Base-by-base conservation (phyloP, 2,113 vertebrate species). In the Pollachius pollachius region DNA sequence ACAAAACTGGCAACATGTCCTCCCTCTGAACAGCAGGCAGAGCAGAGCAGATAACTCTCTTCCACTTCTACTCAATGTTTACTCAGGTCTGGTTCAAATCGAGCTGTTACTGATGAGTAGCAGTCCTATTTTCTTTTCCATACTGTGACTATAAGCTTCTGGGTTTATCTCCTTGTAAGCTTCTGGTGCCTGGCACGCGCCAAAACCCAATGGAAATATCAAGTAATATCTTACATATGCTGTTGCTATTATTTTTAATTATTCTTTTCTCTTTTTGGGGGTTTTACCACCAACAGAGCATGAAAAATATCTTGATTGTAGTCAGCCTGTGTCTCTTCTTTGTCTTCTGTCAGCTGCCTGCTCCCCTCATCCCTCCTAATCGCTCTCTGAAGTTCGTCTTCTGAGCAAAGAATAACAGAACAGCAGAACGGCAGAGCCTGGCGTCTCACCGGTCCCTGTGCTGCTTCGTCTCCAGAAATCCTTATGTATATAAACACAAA, bases 1-100 rank as follows among this genome's bases (percentile, higher is more conserved):
- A 78, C 73, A 75, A 79, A 84, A 76, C 70, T 79, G 83, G 81
- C 83, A 83, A 81, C 66, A 75, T 77, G 64, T 71, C 74, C 65
- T 69, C 62, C 75, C 77, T 77, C 74, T 75, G 56, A 69, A 6
- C n/a, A 69, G 76, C 58, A 68, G 74, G 73, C 65, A 74, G 82
- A 87, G 75, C 70, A 84, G 76, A 81, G 23, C 52, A 71, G 76
- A 89, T 80, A 85, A 83, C 74, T 76, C 79, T 78, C 80, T 73
- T 69, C 65, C 65, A 64, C 71, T 60, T 57, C 70, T 15, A 62
- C 15, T 48, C 41, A 48, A 13, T 48, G 41, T 48, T 48, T 48
- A 48, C 41, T 48, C 9, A 19, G 3, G 58, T 60, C 58, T 60
- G n/a, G 15, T 19, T 19, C n/a, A 17, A 13, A 12, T 60, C n/a